Evolutionary conservation across 2,888 invertebrate species (phyloP).

Genomic region (Agonopterix subpropinquella): DNA sequence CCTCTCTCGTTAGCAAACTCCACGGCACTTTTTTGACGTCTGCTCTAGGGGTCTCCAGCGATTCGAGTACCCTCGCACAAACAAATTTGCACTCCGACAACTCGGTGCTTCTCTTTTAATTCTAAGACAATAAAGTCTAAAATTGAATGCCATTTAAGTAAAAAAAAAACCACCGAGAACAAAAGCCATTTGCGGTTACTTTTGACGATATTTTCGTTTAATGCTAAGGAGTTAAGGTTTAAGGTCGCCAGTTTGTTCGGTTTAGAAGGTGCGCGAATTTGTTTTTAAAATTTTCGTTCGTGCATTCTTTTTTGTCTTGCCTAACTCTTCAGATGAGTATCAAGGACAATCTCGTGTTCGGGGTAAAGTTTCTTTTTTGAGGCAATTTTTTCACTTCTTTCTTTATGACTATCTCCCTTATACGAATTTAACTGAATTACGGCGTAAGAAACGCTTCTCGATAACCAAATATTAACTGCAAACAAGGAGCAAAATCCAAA

Average conservation of each 20-base stretch:
- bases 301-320: conserved; percentile 35
- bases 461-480: no score
- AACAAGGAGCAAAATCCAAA: no score
- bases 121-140: conserved; percentile 28
- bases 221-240: conserved; percentile 29
- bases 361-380: conserved; percentile 11
- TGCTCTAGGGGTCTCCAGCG: conserved; percentile 55
- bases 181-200: conserved; percentile 32
- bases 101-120: conserved; percentile 20
- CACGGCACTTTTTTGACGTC: conserved; percentile 65
- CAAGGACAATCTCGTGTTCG: conserved; percentile 36
- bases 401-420: no score
- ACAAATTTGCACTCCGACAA: conserved; percentile 25
- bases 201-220: conserved; percentile 25
- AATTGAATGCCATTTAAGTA: conserved; percentile 20
- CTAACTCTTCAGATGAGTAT: conserved; percentile 54
- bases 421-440: no score
- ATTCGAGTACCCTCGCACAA: conserved; percentile 43
- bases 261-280: conserved; percentile 11
- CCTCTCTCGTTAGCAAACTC: conserved; percentile 63
- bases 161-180: conserved; percentile 22
- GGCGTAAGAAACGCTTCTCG: no score
- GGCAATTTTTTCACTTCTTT: not conserved
- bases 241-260: conserved; percentile 22
- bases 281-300: conserved; percentile 35